Evolutionary conservation across 2,113 vertebrate species (phyloP), one percentile per base, ranked within the genome.

Genomic region (Motacilla tschutschensis): DNA sequence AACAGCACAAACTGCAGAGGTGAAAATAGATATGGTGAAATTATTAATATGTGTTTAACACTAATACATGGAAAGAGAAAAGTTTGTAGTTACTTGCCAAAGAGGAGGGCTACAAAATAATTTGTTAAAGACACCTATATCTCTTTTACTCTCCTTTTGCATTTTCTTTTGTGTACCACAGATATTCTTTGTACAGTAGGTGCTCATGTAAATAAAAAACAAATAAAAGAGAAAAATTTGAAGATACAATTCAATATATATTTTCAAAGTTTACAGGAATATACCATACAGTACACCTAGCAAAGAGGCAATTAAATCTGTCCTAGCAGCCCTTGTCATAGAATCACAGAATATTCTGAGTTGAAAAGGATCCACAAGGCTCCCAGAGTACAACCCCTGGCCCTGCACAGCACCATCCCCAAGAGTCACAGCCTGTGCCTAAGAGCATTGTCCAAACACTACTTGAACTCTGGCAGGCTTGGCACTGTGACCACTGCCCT

Each of bases 381-480:
- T 44, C 5, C 33, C 2, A 11, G n/a, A 29, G 19, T 17, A 22
- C 16, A 46, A 1, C 5, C 16, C 10, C 46, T 29, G 28, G 33
- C 33, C 22, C 28, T 38, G 15, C 10, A 59, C 8, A 33, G 19
- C 2, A 6, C 15, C 20, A 41, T 20, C 15, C 21, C 44, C 14
- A 19, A 5, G 15, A 51, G 5, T 75, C 9, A 33, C 46, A n/a
- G 7, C 3, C 0, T 4, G 33, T 29, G 7, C 33, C 54, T 6
- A 4, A 53, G 9, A 14, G 15, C 7, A 29, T 10, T 69, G 7
- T 20, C 8, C 24, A 60, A 24, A 25, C 0, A 0, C 7, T 8
- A 11, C 18, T 13, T 53, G 47, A 40, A 0, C 10, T 54, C 40
- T 12, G 2, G 11, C 29, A 46, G 40, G 8, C 3, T 46, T 62